Evolutionary conservation across 2,797 vertebrate species (phyloP).

Genomic region (Anniella stebbinsi): DNA sequence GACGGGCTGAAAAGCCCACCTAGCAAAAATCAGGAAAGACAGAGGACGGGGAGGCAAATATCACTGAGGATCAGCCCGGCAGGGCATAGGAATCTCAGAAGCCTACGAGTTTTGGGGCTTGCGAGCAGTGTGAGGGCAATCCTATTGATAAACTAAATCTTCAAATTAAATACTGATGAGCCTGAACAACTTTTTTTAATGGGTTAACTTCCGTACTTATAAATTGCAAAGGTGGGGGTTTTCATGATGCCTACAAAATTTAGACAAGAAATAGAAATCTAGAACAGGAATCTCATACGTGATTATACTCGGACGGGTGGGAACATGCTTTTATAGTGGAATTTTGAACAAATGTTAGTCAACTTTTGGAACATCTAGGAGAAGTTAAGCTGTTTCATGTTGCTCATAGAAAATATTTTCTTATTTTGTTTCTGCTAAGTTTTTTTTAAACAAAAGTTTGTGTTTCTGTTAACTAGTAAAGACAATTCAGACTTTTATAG

Average conservation of each 20-base stretch:
- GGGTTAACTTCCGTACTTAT: not conserved
- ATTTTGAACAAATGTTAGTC: constrained; percentile 10
- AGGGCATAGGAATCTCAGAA: too few species aligned
- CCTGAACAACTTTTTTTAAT: not conserved
- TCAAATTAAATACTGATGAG: not conserved
- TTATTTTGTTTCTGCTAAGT: not conserved
- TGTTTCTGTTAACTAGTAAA: constrained; percentile 3
- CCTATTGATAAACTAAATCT: not conserved
- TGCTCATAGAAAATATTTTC: constrained; percentile 3
- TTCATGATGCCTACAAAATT: not conserved
- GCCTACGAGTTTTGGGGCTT: too few species aligned
- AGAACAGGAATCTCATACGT: not conserved
- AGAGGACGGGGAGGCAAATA: too few species aligned
- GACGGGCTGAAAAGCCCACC: too few species aligned
- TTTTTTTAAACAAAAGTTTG: not conserved
- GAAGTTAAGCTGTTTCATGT: constrained; percentile 11
- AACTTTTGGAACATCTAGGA: constrained; percentile 18
- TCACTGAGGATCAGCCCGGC: too few species aligned
- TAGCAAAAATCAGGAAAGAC: too few species aligned
- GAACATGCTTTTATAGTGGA: constrained; percentile 16
- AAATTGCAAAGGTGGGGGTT: not conserved
- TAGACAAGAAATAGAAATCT: not conserved
- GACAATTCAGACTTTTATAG: constrained; percentile 3
- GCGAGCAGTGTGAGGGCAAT: too few species aligned
- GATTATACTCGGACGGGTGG: not conserved